Evolutionary conservation across 2,797 vertebrate species (phyloP), one percentile per base, ranked within the genome.

Genomic region (Halcyon leucocephala): DNA sequence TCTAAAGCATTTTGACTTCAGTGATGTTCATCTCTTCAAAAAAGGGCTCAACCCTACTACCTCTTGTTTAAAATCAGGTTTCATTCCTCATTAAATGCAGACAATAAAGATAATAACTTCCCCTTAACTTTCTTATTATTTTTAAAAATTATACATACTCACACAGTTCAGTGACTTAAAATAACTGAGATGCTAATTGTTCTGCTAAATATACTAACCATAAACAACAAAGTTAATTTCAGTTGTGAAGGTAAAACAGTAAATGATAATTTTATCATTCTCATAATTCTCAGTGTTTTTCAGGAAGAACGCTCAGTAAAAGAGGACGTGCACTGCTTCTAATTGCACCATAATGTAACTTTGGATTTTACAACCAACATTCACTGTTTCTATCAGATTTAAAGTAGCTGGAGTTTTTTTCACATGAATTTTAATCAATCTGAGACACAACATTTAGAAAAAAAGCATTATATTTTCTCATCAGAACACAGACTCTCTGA

Each of bases 1-100:
- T 41, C 39, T 82, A 65, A 90, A 76, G 33, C 13, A 70, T 52
- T 90, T 92, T 84, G 35, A 79, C 29, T 82, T 80, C 35, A n/a
- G 28, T 3, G 22, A 33, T 69, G 37, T 4, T 66, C 26, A 31
- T 81, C n/a, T 42, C 10, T 48, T 74, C 29, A 80, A 55, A 54
- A 78, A 77, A 46, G 3, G 15, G 15, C 12, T 64, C 26, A 77
- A 25, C 7, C 10, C 12, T 49, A 35, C 35, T 37, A 69, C 37
- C 25, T 35, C 10, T 17, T 61, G 7, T 52, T 91, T 79, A 84
- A 84, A 94, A 79, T 49, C 41, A 82, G 14, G 17, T 89, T 87
- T 89, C 5, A n/a, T 72, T 88, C 42, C 48, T 88, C 57, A 39
- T 69, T 64, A 72, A 69, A 17, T 81, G 42, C 8, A 85, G 21